A percentile compares a stretch with the other conserved stretches of the same genome.
These are phyloP conservation scores for Ectropis grisescens DNA, from an alignment of 1,140 invertebrate species.

Conservation along the genomic window DNA sequence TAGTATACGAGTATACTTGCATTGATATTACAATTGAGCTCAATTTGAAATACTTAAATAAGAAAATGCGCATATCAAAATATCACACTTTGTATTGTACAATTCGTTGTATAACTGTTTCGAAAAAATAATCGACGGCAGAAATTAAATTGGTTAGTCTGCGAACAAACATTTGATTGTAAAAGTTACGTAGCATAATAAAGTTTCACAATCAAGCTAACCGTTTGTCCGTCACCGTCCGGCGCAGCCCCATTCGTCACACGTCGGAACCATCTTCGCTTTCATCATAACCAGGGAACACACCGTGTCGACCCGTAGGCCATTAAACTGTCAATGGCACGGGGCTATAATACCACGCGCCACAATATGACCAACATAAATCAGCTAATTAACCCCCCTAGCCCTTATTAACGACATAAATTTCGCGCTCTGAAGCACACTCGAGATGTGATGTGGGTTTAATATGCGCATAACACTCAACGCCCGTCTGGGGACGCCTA, in stretches of 20 bases:
- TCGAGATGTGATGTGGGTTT: slow-evolving; percentile 42
- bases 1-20: too few relatives aligned
- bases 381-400: slow-evolving; percentile 55
- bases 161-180: too few relatives aligned
- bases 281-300: slow-evolving; percentile 16
- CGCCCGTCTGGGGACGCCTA: slow-evolving; percentile 2
- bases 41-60: too few relatives aligned
- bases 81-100: too few relatives aligned
- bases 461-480: slow-evolving; percentile 44
- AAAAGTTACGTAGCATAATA: too few relatives aligned
- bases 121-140: too few relatives aligned
- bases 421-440: slow-evolving; percentile 39
- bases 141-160: too few relatives aligned
- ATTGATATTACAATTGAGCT: too few relatives aligned
- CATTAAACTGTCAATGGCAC: slow-evolving; percentile 47
- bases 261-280: slow-evolving; percentile 13
- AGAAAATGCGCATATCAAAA: too few relatives aligned
- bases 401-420: slow-evolving; percentile 62
- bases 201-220: too few relatives aligned
- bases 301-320: slow-evolving; percentile 10
- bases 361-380: slow-evolving; percentile 49
- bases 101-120: too few relatives aligned
- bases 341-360: slow-evolving; percentile 27
- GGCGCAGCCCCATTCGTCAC: slow-evolving; percentile 12
- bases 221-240: neutral